phyloP scores from a whole-genome alignment of 2,888 invertebrate genomes.

The Sclerodermus sp. region DNA sequence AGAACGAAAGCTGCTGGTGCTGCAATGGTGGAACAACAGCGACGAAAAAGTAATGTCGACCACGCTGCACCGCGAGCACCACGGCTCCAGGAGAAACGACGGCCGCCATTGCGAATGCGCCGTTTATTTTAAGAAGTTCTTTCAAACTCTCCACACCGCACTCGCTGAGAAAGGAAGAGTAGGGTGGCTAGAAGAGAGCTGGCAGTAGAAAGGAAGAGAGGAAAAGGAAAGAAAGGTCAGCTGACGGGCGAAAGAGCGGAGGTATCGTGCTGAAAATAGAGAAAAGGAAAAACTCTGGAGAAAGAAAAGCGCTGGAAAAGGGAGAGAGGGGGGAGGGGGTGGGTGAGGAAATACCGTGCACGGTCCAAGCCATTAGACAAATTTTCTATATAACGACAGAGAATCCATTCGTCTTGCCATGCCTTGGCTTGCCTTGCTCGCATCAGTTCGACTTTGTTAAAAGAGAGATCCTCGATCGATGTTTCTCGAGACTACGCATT shows the following conservation, averaged over 20 bases:
- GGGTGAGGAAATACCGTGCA: conserved; percentile 13
- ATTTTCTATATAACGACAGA: conserved; percentile 48
- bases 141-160: conserved; percentile 40
- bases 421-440: neutral
- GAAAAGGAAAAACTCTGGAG: conserved; percentile 12
- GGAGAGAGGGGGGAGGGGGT: conserved; percentile 5
- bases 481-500: no score
- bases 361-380: conserved; percentile 50
- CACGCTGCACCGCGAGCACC: neutral
- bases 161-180: conserved; percentile 12
- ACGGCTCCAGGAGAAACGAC: conserved; percentile 19
- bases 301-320: neutral
- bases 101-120: conserved; percentile 21
- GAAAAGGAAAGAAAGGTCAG: conserved; percentile 23
- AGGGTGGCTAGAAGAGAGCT: conserved; percentile 6
- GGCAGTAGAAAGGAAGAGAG: conserved; percentile 19
- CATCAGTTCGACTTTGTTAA: no score
- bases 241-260: conserved; percentile 15
- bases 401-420: conserved; percentile 32
- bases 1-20: no score
- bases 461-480: no score
- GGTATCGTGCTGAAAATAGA: conserved; percentile 34
- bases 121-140: conserved; percentile 52
- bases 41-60: conserved; percentile 29
- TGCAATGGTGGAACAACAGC: conserved; percentile 28